phyloP scores from a whole-genome alignment of 2,113 vertebrate species.

The Lethenteron reissneri region DNA sequence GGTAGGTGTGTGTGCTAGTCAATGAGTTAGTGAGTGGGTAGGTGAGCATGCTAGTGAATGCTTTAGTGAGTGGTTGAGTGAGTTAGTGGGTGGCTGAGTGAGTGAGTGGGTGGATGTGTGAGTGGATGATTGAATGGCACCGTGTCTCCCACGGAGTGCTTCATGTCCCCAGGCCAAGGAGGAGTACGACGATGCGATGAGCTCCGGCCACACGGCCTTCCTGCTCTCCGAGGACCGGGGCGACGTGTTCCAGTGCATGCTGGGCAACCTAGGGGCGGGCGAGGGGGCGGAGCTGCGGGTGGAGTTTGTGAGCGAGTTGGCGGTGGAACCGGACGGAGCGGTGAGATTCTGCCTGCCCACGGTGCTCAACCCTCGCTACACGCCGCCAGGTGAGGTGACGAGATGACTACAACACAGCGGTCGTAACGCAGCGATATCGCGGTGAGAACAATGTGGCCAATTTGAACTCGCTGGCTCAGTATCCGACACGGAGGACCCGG shows the following conservation, averaged over 20 bases:
- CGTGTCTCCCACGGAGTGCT: too few species aligned
- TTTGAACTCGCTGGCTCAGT: too few species aligned
- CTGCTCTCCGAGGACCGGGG: constrained; percentile 30
- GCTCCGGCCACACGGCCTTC: constrained; percentile 32
- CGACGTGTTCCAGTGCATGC: constrained; percentile 35
- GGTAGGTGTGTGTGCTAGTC: too few species aligned
- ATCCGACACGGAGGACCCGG: too few species aligned
- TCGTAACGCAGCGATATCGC: too few species aligned
- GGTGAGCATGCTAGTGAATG: too few species aligned
- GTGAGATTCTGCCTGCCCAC: constrained; percentile 35
- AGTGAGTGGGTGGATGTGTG: too few species aligned
- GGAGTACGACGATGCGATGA: constrained; percentile 33
- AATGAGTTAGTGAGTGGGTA: too few species aligned
- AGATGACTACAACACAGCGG: neutral
- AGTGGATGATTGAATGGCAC: too few species aligned
- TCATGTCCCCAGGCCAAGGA: constrained; percentile 2
- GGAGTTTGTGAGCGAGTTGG: constrained; percentile 35
- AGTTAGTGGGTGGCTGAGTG: too few species aligned
- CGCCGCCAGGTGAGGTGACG: constrained; percentile 20
- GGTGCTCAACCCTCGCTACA: constrained; percentile 41
- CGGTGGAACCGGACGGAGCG: constrained; percentile 31
- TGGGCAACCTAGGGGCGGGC: constrained; percentile 35
- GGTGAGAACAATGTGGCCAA: too few species aligned
- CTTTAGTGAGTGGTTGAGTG: too few species aligned
- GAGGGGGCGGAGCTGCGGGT: constrained; percentile 30